Evolutionary conservation across 2,888 invertebrate species (phyloP).

Genomic region (Xestia xanthographa): DNA sequence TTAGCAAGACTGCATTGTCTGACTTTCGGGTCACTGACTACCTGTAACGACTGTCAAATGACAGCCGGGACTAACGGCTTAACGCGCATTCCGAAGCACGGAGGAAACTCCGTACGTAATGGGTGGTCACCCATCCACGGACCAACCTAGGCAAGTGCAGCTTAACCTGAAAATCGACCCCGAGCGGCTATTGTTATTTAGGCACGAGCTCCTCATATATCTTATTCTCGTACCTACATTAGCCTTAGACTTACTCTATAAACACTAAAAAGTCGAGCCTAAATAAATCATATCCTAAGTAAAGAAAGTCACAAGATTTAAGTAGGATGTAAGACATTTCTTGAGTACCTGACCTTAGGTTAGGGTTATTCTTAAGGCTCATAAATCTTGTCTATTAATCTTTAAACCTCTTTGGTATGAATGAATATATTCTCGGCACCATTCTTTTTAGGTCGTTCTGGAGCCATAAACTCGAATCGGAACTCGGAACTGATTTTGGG

Average conservation of each 20-base stretch:
- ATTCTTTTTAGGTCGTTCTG: no score
- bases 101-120: not conserved
- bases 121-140: not conserved
- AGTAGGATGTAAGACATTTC: slow-evolving; percentile 20
- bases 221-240: not conserved
- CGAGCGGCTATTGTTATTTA: not conserved
- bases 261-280: not conserved
- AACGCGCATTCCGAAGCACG: not conserved
- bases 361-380: slow-evolving; percentile 14
- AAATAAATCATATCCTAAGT: slow-evolving; percentile 12
- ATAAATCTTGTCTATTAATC: slow-evolving; percentile 47
- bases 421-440: slow-evolving; percentile 12
- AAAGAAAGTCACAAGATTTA: slow-evolving; percentile 19
- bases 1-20: not conserved
- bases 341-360: slow-evolving; percentile 12
- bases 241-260: not conserved
- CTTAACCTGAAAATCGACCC: not conserved
- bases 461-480: no score
- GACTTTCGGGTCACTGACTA: not conserved
- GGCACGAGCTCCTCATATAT: not conserved
- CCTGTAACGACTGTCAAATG: not conserved
- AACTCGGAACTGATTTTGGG: no score
- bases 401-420: slow-evolving; percentile 9
- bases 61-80: not conserved
- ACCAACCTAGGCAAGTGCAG: not conserved